These are phyloP conservation scores for Euborellia annulipes DNA, from an alignment of 1,140 invertebrate species.

Conservation along the genomic window DNA sequence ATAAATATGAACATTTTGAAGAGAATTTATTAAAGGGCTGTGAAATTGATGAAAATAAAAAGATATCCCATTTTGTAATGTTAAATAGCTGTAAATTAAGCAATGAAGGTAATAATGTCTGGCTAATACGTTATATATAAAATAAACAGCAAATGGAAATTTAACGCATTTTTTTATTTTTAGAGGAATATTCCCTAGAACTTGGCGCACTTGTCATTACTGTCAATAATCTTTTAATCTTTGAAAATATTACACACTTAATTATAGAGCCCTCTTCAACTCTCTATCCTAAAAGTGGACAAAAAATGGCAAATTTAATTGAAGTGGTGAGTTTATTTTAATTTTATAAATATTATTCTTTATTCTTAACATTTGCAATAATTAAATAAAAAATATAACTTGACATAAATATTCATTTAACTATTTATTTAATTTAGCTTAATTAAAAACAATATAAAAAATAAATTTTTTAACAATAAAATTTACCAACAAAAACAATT, in stretches of 20 bases:
- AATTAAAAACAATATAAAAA: too few relatives aligned
- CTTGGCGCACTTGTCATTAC: slow-evolving; percentile 17
- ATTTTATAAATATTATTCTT: too few relatives aligned
- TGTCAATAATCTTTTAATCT: slow-evolving; percentile 22
- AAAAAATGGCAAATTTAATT: slow-evolving; percentile 35
- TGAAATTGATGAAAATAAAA: slow-evolving; percentile 22
- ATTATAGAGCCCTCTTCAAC: slow-evolving; percentile 19
- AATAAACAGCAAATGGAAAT: slow-evolving; percentile 21
- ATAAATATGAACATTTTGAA: slow-evolving; percentile 15
- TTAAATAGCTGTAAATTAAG: too few relatives aligned
- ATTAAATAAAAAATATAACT: too few relatives aligned
- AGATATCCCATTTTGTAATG: slow-evolving; percentile 29
- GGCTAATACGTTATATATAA: slow-evolving; percentile 20
- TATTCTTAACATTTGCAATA: too few relatives aligned
- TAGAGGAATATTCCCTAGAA: too few relatives aligned
- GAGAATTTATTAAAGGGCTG: background rate
- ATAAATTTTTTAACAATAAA: too few relatives aligned
- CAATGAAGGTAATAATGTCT: too few relatives aligned
- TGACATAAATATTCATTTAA: too few relatives aligned
- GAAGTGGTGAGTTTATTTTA: slow-evolving; percentile 28
- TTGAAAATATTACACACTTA: slow-evolving; percentile 30
- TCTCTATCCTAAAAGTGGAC: slow-evolving; percentile 22
- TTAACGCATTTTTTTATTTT: slow-evolving; percentile 19
- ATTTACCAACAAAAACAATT: too few relatives aligned
- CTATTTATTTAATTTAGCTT: too few relatives aligned